A percentile compares a stretch with the other conserved stretches of the same genome.
These are phyloP conservation scores for Pseudomyrmex gracilis DNA, from an alignment of 1,140 invertebrate species.

Conservation along the genomic window DNA sequence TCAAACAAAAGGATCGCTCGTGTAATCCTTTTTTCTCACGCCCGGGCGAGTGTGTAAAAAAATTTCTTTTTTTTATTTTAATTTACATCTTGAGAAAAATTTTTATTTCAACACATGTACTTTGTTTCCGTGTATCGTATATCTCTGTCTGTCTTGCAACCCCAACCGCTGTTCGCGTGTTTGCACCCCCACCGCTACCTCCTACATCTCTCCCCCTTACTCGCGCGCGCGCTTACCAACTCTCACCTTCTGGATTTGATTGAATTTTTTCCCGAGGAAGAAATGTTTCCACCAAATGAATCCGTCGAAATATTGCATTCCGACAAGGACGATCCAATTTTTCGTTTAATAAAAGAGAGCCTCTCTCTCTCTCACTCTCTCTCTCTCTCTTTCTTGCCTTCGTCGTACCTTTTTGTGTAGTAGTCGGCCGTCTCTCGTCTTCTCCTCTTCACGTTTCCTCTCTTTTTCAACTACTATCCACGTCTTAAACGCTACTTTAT, in stretches of 20 bases:
- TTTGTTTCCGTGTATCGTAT: slow-evolving; percentile 47
- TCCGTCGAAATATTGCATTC: slow-evolving; percentile 86
- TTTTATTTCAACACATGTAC: slow-evolving; percentile 14
- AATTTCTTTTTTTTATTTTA: background rate
- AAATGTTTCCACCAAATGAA: slow-evolving; percentile 86
- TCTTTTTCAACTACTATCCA: slow-evolving; percentile 34
- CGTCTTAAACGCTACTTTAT: slow-evolving; percentile 32
- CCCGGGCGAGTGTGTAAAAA: background rate
- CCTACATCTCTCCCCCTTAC: slow-evolving; percentile 43
- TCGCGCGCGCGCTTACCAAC: slow-evolving; percentile 57
- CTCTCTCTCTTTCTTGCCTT: slow-evolving; percentile 60
- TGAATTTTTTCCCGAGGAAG: slow-evolving; percentile 85
- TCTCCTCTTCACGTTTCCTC: slow-evolving; percentile 24
- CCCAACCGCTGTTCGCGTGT: slow-evolving; percentile 57
- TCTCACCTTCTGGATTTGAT: slow-evolving; percentile 85
- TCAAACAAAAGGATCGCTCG: background rate
- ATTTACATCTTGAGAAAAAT: slow-evolving; percentile 6
- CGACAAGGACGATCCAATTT: slow-evolving; percentile 83
- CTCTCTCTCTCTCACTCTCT: slow-evolving; percentile 69
- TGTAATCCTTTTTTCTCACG: background rate
- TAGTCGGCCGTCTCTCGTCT: slow-evolving; percentile 54
- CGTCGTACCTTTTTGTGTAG: slow-evolving; percentile 70
- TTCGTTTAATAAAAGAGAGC: slow-evolving; percentile 84
- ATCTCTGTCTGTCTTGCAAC: slow-evolving; percentile 67
- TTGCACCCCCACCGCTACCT: slow-evolving; percentile 37